A percentile compares a stretch with the other conserved stretches of the same genome.
phyloP scores from a whole-genome alignment of 2,888 invertebrate species.

The Corbicula japonica region DNA sequence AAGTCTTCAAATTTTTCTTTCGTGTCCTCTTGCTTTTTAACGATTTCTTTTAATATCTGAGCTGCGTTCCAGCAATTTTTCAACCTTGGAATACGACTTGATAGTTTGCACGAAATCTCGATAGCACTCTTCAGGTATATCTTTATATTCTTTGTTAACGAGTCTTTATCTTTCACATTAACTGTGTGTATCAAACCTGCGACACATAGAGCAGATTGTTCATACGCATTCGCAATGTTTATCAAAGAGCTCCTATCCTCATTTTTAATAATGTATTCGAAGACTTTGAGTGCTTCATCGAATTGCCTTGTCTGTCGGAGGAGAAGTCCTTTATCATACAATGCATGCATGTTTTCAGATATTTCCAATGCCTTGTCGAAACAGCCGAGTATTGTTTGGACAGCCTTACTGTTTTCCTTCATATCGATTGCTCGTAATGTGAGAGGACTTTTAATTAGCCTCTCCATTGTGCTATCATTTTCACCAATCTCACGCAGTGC shows the following conservation, averaged over 20 bases:
- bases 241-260: background rate
- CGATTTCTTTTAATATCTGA: background rate
- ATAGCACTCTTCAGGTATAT: background rate
- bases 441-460: background rate
- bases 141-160: too few species aligned
- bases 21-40: background rate
- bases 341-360: background rate
- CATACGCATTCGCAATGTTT: background rate
- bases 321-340: slow-evolving; percentile 3
- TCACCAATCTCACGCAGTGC: too few species aligned
- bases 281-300: background rate
- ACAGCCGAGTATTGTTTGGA: background rate
- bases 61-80: slow-evolving; percentile 1
- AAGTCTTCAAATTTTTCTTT: background rate
- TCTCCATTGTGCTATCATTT: too few species aligned
- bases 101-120: background rate
- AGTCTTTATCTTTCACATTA: too few species aligned
- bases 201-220: slow-evolving; percentile 7
- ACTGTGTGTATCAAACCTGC: too few species aligned
- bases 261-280: background rate
- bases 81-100: background rate
- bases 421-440: background rate
- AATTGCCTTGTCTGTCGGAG: background rate
- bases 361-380: background rate
- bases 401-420: background rate